Evolutionary conservation across 2,888 invertebrate species (phyloP), one percentile per base, ranked within the genome.

Genomic region (Agrotis clavis): DNA sequence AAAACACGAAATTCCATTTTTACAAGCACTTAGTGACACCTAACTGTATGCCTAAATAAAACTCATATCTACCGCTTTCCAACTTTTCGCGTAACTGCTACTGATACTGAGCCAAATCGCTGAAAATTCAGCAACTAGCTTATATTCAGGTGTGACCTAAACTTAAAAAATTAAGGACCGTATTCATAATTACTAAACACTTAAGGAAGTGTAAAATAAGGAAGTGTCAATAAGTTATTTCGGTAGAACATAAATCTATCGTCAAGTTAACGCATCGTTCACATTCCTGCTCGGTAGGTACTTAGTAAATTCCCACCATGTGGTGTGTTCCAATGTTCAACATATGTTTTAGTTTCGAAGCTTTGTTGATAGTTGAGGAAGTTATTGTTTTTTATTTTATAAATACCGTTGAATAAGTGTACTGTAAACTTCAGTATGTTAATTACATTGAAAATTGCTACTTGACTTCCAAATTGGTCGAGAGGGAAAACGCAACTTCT

Each of bases 221-320:
- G 87, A 86, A 83, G 78, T 71, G 77, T 80, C 81, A 75, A 41
- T 75, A 60, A 64, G 70, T 74, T 82, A 85, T 85, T 83, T 84
- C 63, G 11, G 77, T 73, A 71, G 57, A 75, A 71, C 87, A 83
- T 87, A 80, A 82, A 79, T 87, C 86, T 84, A 48, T 87, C 86
- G 69, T 72, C 84, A 72, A 81, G 78, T 80, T 66, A 71, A 14
- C 79, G 73, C 80, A 48, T 69, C 45, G 69, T 11, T 48, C 19
- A 47, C 11, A 66, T 63, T 74, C 65, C 77, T 76, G 72, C 19
- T 48, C 2, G 41, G 60, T 47, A 57, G 41, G 60, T 47, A 57
- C 62, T 72, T 71, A 74, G 67, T 53, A 66, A 60, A 66, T 77
- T 81, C 77, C 68, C 82, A 78, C 73, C 86, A 82, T 72, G 65